Evolutionary conservation across 2,797 vertebrate genomes (phyloP).

Genomic region (Rhinichthys osculus): DNA sequence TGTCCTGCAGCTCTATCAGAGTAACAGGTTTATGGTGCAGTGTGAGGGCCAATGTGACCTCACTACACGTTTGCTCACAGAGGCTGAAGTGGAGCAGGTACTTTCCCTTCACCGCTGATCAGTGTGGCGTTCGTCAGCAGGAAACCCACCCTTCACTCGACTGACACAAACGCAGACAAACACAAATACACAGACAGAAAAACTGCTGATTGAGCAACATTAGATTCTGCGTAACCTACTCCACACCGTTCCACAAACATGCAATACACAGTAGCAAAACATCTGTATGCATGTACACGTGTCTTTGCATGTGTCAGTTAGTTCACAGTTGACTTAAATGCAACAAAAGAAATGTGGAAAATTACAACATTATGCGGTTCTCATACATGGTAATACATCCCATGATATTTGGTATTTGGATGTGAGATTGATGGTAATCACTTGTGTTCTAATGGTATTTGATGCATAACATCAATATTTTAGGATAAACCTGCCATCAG

Average conservation of each 20-base stretch:
- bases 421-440: not conserved
- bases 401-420: not conserved
- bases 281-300: not conserved
- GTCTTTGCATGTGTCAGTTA: not conserved
- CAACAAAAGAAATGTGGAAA: not conserved
- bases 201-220: slow-evolving; percentile 30
- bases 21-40: slow-evolving; percentile 77
- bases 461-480: not conserved
- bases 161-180: slow-evolving; percentile 45
- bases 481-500: not conserved
- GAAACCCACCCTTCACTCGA: slow-evolving; percentile 76
- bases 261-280: not conserved
- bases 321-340: not conserved
- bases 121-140: slow-evolving; percentile 70
- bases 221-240: not conserved
- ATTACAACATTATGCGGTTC: not conserved
- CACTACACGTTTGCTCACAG: slow-evolving; percentile 82
- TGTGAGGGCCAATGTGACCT: slow-evolving; percentile 79
- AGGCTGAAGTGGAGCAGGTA: slow-evolving; percentile 91
- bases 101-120: slow-evolving; percentile 57
- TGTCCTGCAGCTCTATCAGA: slow-evolving; percentile 90
- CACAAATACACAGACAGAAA: not conserved
- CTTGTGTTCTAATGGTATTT: not conserved
- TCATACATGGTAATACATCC: not conserved
- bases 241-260: not conserved